These are phyloP conservation scores for Strix uralensis DNA, from an alignment of 2,113 vertebrate genomes.

Conservation along the genomic window DNA sequence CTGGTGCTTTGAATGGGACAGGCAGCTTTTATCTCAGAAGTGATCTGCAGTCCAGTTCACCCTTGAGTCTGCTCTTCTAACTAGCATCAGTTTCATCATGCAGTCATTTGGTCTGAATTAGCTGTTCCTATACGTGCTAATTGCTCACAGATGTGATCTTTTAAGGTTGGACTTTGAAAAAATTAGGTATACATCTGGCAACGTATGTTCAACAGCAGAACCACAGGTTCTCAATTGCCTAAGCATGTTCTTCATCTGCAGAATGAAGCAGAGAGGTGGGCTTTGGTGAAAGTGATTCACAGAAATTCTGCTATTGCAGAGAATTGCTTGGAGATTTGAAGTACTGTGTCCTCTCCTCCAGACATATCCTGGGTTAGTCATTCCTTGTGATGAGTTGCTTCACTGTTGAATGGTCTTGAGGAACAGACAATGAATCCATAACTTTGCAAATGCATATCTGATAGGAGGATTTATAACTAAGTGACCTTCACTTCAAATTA, in stretches of 20 bases:
- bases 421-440: background rate
- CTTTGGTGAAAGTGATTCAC: background rate
- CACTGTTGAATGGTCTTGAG: background rate
- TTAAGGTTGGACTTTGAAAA: background rate
- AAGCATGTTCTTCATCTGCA: background rate
- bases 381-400: background rate
- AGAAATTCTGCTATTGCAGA: background rate
- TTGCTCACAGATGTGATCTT: background rate
- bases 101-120: background rate
- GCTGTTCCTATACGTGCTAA: background rate
- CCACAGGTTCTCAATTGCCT: background rate
- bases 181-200: background rate
- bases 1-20: background rate
- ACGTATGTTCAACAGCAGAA: background rate
- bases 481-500: background rate
- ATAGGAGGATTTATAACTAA: background rate
- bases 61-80: background rate
- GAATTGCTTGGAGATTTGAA: background rate
- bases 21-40: background rate
- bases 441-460: background rate
- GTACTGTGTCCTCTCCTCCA: background rate
- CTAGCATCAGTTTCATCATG: background rate
- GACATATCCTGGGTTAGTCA: background rate
- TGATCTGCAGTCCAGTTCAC: background rate
- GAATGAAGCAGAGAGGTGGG: background rate